Evolutionary conservation across 2,797 vertebrate species (phyloP).

Genomic region (Sphenodon punctatus): DNA sequence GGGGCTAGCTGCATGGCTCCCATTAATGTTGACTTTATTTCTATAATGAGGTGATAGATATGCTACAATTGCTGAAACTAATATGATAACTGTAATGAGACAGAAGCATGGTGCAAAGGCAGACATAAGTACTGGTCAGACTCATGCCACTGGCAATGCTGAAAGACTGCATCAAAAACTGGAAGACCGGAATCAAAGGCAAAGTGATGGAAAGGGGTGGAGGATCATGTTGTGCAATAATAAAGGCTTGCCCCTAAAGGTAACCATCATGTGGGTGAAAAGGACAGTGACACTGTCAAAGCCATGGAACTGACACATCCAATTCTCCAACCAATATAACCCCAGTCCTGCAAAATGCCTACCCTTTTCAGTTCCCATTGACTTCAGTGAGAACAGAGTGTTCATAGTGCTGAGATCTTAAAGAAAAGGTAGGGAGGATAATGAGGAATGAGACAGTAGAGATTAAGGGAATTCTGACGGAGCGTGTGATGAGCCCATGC

Average conservation of each 20-base stretch:
- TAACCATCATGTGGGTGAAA: not conserved
- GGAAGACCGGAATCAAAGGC: constrained; percentile 17
- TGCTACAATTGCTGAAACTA: constrained; percentile 68
- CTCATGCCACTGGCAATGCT: constrained; percentile 45
- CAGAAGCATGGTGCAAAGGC: constrained; percentile 38
- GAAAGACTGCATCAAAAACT: not conserved
- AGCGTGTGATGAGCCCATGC: too few relatives aligned
- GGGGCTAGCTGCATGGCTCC: constrained; percentile 73
- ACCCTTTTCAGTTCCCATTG: not conserved
- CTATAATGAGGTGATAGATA: constrained; percentile 73
- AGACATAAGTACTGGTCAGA: constrained; percentile 33
- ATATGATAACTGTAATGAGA: constrained; percentile 72
- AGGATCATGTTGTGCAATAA: not conserved
- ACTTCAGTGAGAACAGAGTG: not conserved
- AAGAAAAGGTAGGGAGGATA: not conserved
- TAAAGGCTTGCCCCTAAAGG: not conserved
- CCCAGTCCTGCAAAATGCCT: too few relatives aligned
- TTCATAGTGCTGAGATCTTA: not conserved
- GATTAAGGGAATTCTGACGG: not conserved
- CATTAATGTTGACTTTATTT: constrained; percentile 77
- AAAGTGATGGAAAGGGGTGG: not conserved
- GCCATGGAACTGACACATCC: too few relatives aligned
- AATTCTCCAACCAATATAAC: too few relatives aligned
- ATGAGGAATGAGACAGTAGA: not conserved
- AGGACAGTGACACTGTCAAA: not conserved